Percentiles rank a stretch among this genome's conserved stretches.
phyloP scores from a whole-genome alignment of 2,797 vertebrate genomes.

The Myotis planiceps region DNA sequence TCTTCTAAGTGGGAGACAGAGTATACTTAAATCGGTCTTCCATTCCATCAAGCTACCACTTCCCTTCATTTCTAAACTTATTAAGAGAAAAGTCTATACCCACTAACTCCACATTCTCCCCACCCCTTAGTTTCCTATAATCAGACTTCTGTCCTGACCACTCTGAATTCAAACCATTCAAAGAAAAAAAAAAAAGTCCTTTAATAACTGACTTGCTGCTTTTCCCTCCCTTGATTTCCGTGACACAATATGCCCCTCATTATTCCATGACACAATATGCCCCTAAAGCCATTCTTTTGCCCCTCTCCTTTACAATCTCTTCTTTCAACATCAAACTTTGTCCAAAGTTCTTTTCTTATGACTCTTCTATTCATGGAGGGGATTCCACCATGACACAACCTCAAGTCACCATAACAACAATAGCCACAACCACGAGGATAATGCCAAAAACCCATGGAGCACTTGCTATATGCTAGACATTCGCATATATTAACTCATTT shows the following conservation, averaged over 20 bases:
- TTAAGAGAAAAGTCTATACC: constrained; percentile 29
- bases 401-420: background rate
- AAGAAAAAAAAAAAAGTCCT: constrained; percentile 39
- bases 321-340: background rate
- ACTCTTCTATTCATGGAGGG: background rate
- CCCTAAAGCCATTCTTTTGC: constrained; percentile 16
- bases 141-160: constrained; percentile 33
- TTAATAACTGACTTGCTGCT: constrained; percentile 1
- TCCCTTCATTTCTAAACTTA: constrained; percentile 31
- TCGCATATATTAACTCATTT: background rate
- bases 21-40: background rate
- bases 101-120: background rate
- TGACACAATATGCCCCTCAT: background rate
- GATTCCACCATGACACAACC: background rate
- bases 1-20: background rate
- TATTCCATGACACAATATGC: background rate
- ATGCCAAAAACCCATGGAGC: background rate
- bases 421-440: background rate
- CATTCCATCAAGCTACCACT: background rate
- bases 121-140: constrained; percentile 52
- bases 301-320: background rate
- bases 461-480: background rate
- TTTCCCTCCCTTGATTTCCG: constrained; percentile 4
- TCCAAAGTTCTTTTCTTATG: background rate
- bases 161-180: constrained; percentile 54